Percentiles rank a stretch among this genome's conserved stretches.
Conservation (phyloP, 2,888 invertebrate species). For the Mythimna lalbum region DNA sequence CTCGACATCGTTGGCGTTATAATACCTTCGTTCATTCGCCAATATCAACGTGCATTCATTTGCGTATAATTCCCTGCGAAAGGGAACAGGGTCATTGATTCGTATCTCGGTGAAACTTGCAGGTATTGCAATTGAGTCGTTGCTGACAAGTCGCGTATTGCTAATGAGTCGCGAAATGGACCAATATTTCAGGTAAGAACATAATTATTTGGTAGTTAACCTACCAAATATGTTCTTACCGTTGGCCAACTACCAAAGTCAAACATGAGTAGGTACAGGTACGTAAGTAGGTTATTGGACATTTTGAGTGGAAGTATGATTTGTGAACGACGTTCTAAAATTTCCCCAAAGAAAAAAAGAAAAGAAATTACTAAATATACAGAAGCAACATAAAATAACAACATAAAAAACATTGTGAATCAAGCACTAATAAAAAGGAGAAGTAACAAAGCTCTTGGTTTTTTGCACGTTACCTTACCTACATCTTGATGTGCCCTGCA, state of each 20-base stretch:
- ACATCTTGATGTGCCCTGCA: too few species aligned
- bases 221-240: too few species aligned
- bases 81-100: slow-evolving; percentile 28
- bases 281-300: neutral
- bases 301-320: neutral
- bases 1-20: neutral
- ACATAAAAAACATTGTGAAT: too few species aligned
- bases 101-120: slow-evolving; percentile 31
- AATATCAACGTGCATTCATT: slow-evolving; percentile 16
- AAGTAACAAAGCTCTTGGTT: too few species aligned
- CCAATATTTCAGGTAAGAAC: neutral
- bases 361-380: too few species aligned
- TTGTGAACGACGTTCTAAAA: too few species aligned
- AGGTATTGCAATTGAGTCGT: slow-evolving; percentile 17
- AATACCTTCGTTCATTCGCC: slow-evolving; percentile 9
- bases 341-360: too few species aligned
- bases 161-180: slow-evolving; percentile 1
- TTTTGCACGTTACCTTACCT: too few species aligned
- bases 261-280: neutral
- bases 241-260: neutral
- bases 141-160: slow-evolving; percentile 16
- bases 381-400: too few species aligned
- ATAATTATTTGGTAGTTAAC: slow-evolving; percentile 5
- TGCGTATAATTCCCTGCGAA: slow-evolving; percentile 29
- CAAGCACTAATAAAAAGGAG: too few species aligned